Percentiles rank a stretch among this genome's conserved stretches.
Conservation (phyloP, 2,797 vertebrate species). For the Stomatorhinus walkeri region DNA sequence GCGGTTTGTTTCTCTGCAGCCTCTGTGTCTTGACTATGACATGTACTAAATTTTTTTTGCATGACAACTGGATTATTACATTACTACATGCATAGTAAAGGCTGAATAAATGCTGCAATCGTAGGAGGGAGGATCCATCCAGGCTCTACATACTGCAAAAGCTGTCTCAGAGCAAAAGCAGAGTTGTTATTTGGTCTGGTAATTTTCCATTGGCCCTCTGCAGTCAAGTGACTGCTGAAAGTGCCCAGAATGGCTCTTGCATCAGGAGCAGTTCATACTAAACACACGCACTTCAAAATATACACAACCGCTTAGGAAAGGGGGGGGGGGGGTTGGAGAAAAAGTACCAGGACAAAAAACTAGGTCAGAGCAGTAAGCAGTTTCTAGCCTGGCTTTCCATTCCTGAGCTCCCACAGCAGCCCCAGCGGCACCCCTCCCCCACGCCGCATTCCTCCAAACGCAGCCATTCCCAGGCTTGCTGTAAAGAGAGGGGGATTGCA, state of each 20-base stretch:
- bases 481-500: slow-evolving; percentile 36
- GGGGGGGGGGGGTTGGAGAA: neutral
- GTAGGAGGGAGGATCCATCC: neutral
- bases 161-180: neutral
- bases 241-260: slow-evolving; percentile 27
- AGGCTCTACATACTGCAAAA: neutral
- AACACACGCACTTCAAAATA: slow-evolving; percentile 26
- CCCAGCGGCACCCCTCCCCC: slow-evolving; percentile 16
- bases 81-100: neutral
- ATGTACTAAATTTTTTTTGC: neutral
- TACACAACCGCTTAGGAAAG: neutral
- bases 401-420: slow-evolving; percentile 40
- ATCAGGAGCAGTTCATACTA: slow-evolving; percentile 27
- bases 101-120: neutral
- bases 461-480: slow-evolving; percentile 18
- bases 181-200: neutral
- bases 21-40: neutral
- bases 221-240: slow-evolving; percentile 60
- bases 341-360: slow-evolving; percentile 44
- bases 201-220: slow-evolving; percentile 32
- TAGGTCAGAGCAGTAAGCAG: slow-evolving; percentile 55
- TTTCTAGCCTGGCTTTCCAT: slow-evolving; percentile 39
- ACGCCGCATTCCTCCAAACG: slow-evolving; percentile 24
- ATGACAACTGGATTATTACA: neutral
- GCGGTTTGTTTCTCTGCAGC: neutral